Conservation (phyloP, 2,888 invertebrate genomes). For the Lepetodrilus schrolli region DNA sequence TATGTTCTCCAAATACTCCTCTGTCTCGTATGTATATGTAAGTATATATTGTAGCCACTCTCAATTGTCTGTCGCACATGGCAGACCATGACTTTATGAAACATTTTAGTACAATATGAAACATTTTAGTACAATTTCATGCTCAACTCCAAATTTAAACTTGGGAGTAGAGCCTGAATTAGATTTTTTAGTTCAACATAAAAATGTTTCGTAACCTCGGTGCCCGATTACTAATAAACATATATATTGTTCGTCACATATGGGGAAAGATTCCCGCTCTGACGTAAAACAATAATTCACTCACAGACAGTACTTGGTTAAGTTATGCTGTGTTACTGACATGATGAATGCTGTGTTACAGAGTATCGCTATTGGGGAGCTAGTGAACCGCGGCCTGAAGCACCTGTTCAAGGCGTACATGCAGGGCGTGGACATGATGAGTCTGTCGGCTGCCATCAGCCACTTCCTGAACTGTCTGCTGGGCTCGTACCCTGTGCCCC, state of each 20-base stretch:
- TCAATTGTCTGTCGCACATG: too few species aligned
- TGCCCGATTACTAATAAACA: background rate
- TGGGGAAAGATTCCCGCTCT: too few species aligned
- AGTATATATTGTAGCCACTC: too few species aligned
- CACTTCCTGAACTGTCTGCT: conserved; percentile 97
- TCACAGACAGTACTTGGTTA: too few species aligned
- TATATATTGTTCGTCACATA: background rate
- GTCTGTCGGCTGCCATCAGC: conserved; percentile 90
- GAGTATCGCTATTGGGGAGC: conserved; percentile 91
- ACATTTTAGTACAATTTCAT: too few species aligned
- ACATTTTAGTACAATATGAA: too few species aligned
- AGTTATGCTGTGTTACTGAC: too few species aligned
- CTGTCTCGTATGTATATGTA: conserved; percentile 84
- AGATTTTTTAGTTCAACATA: background rate
- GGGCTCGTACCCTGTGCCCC: conserved; percentile 84
- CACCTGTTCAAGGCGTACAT: conserved; percentile 93
- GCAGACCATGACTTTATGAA: too few species aligned
- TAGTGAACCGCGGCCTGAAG: conserved; percentile 91
- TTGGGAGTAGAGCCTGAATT: too few species aligned
- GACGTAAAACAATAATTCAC: too few species aligned
- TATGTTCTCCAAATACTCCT: conserved; percentile 84
- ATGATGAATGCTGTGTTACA: conserved; percentile 79
- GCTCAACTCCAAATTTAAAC: too few species aligned
- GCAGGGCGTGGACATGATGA: conserved; percentile 93
- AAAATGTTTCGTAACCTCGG: background rate